These are phyloP conservation scores for Plotosus lineatus DNA, from an alignment of 2,113 vertebrate genomes.

Conservation along the genomic window DNA sequence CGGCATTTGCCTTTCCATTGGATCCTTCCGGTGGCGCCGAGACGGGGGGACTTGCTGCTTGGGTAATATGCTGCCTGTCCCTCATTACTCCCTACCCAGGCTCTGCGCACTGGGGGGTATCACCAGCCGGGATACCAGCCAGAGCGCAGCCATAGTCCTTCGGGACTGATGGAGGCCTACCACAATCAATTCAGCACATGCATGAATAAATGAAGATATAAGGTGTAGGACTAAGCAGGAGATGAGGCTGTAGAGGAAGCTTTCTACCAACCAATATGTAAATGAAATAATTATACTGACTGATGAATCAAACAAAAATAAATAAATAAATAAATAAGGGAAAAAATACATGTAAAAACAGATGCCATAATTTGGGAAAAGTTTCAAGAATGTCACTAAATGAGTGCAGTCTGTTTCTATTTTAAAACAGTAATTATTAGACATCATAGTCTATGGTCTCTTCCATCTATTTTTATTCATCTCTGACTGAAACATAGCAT, in stretches of 20 bases:
- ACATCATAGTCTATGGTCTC: constrained; percentile 5
- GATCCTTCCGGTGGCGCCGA: no score
- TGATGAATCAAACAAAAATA: constrained; percentile 21
- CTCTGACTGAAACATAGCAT: neutral
- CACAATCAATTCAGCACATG: no score
- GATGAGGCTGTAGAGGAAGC: constrained; percentile 43
- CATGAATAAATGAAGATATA: no score
- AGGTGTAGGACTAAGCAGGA: constrained; percentile 35
- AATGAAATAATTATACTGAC: constrained; percentile 40
- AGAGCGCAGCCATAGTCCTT: no score
- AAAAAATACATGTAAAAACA: constrained; percentile 17
- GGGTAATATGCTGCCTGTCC: no score
- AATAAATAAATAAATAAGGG: constrained; percentile 25
- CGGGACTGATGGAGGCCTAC: no score
- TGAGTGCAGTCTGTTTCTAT: neutral
- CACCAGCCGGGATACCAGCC: no score
- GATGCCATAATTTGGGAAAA: neutral
- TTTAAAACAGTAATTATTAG: neutral
- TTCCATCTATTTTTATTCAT: constrained; percentile 24
- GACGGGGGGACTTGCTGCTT: no score
- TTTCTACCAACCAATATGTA: constrained; percentile 28
- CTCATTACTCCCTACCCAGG: no score
- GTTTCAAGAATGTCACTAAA: neutral
- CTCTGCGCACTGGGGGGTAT: no score
- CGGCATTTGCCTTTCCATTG: no score